phyloP scores from a whole-genome alignment of 2,888 invertebrate genomes.

The Leucania comma region DNA sequence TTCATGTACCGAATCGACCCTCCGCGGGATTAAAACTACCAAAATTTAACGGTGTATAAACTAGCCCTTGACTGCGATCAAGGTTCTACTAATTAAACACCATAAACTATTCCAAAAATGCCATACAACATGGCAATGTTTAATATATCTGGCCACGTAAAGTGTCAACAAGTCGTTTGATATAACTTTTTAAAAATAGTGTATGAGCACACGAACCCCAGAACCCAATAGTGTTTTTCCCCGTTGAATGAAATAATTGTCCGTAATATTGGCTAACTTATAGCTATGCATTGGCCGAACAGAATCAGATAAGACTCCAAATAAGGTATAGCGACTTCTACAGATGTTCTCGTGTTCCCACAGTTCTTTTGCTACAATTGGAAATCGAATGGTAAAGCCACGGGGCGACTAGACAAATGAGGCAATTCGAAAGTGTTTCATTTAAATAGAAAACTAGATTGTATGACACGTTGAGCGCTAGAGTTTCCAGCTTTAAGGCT shows the following conservation, averaged over 20 bases:
- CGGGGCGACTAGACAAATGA: conserved; percentile 71
- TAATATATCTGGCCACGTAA: too few relatives aligned
- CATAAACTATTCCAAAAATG: too few relatives aligned
- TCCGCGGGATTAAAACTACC: too few relatives aligned
- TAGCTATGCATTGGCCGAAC: conserved; percentile 31
- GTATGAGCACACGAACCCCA: too few relatives aligned
- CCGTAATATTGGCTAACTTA: conserved; percentile 13
- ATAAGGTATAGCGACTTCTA: conserved; percentile 59
- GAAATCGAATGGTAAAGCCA: conserved; percentile 65
- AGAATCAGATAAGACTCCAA: conserved; percentile 51
- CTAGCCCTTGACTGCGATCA: too few relatives aligned
- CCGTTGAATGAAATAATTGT: conserved; percentile 26
- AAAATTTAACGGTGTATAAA: too few relatives aligned
- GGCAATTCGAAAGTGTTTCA: conserved; percentile 74
- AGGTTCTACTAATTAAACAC: too few relatives aligned
- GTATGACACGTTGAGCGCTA: conserved; percentile 66
- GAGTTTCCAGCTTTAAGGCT: conserved; percentile 45
- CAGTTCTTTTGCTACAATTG: conserved; percentile 66
- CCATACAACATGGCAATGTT: too few relatives aligned
- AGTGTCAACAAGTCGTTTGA: too few relatives aligned
- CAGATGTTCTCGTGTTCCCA: conserved; percentile 59
- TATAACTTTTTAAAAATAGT: too few relatives aligned
- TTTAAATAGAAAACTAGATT: conserved; percentile 78
- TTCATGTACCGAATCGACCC: too few relatives aligned
- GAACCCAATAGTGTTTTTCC: neutral